Conservation (phyloP, 1,140 invertebrate genomes). For the Sminthurides bifidus region DNA sequence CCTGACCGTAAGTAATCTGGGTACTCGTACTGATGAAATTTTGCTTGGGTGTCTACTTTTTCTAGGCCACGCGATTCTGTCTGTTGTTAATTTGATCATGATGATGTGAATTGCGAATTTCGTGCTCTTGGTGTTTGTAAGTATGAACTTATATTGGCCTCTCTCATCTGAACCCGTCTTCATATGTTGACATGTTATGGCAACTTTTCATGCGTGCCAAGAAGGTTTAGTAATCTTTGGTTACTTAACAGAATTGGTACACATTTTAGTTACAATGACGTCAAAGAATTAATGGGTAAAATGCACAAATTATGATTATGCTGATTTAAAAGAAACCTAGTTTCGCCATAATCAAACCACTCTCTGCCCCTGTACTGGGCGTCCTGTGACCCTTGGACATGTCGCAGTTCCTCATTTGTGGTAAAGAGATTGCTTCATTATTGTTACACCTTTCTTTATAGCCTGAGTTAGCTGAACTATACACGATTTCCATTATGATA, state of each 20-base stretch:
- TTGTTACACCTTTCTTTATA: neutral
- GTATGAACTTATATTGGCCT: conserved; percentile 4
- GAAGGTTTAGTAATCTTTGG: too few relatives aligned
- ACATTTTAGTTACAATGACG: too few relatives aligned
- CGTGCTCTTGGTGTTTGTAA: conserved; percentile 3
- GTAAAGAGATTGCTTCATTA: conserved; percentile 3
- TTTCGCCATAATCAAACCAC: neutral
- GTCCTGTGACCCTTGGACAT: conserved; percentile 5
- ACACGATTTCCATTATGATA: too few relatives aligned
- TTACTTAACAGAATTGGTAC: too few relatives aligned
- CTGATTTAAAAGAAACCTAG: conserved; percentile 1
- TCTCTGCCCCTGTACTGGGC: conserved; percentile 2
- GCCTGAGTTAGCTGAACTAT: too few relatives aligned
- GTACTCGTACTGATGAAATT: neutral
- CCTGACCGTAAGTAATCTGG: too few relatives aligned
- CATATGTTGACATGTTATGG: too few relatives aligned
- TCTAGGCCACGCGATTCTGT: conserved; percentile 4
- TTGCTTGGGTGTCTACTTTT: conserved; percentile 4
- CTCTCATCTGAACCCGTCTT: conserved; percentile 3
- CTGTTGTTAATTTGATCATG: neutral
- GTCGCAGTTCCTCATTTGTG: conserved; percentile 1
- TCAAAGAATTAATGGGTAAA: too few relatives aligned
- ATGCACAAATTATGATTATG: conserved; percentile 1
- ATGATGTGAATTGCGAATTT: conserved; percentile 3
- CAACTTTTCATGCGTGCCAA: too few relatives aligned